These are phyloP conservation scores for Apogon talboti DNA, from an alignment of 2,797 vertebrate species.

Conservation along the genomic window DNA sequence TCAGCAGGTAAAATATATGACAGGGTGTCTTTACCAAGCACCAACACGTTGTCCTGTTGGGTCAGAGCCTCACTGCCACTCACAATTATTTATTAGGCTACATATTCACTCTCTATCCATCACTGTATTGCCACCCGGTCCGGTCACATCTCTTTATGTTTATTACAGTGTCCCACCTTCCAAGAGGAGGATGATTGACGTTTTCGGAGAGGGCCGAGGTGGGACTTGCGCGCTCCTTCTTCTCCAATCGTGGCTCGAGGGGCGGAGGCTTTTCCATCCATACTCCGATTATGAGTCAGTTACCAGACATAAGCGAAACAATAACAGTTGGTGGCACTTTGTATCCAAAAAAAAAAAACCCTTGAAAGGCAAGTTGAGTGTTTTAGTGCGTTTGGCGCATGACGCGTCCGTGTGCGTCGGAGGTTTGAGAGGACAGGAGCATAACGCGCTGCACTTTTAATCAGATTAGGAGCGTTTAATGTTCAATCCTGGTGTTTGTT, in stretches of 20 bases:
- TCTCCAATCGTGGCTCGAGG: constrained; percentile 80
- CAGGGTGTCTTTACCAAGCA: constrained; percentile 72
- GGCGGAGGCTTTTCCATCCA: constrained; percentile 78
- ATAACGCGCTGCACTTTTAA: constrained; percentile 76
- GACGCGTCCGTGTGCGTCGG: constrained; percentile 48
- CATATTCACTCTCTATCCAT: constrained; percentile 85
- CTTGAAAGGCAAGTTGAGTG: constrained; percentile 55
- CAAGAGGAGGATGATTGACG: constrained; percentile 79
- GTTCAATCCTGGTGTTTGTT: constrained; percentile 56
- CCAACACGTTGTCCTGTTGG: constrained; percentile 72
- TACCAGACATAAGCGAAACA: constrained; percentile 80
- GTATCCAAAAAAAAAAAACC: constrained; percentile 18
- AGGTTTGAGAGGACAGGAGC: constrained; percentile 50
- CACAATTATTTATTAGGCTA: constrained; percentile 85
- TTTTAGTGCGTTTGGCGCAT: constrained; percentile 56
- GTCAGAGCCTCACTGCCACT: constrained; percentile 80
- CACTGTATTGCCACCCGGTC: constrained; percentile 79
- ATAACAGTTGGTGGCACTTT: constrained; percentile 78
- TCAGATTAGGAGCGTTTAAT: constrained; percentile 75
- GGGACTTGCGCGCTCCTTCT: constrained; percentile 79
- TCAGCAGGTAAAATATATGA: constrained; percentile 76
- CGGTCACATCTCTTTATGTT: constrained; percentile 85
- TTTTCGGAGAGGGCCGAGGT: constrained; percentile 75
- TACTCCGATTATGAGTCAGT: constrained; percentile 82
- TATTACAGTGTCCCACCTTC: constrained; percentile 82